These are phyloP conservation scores for Hycleus cichorii DNA, from an alignment of 1,140 invertebrate species.

Conservation along the genomic window DNA sequence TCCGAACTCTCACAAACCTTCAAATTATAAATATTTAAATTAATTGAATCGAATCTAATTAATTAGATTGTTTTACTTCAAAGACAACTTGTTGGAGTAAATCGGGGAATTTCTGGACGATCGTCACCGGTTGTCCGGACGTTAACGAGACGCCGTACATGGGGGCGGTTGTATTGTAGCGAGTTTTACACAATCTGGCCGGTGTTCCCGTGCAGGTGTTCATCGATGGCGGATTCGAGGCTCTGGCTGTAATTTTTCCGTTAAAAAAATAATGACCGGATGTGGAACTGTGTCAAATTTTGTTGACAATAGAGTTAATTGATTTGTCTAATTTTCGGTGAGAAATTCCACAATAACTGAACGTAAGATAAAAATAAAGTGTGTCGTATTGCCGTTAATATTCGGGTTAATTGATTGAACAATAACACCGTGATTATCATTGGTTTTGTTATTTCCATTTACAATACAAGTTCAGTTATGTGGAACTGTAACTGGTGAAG, in stretches of 20 bases:
- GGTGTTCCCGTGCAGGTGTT: conserved; percentile 54
- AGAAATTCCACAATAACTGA: background rate
- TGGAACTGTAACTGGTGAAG: too few relatives aligned
- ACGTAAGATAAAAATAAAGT: conserved; percentile 1
- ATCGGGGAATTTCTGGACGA: conserved; percentile 90
- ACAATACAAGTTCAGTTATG: too few relatives aligned
- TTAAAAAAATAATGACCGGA: conserved; percentile 1
- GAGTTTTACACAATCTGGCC: conserved; percentile 70
- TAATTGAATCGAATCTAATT: background rate
- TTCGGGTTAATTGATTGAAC: conserved; percentile 7
- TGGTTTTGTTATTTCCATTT: too few relatives aligned
- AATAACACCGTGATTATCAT: background rate
- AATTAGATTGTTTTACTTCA: conserved; percentile 53
- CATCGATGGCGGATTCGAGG: conserved; percentile 32
- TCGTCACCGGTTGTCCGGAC: conserved; percentile 84
- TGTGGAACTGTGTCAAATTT: too few relatives aligned
- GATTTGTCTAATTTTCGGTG: background rate
- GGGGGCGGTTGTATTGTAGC: conserved; percentile 87
- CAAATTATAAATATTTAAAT: conserved; percentile 23
- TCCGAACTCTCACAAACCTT: conserved; percentile 52
- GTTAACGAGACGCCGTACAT: conserved; percentile 89
- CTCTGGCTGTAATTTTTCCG: conserved; percentile 18
- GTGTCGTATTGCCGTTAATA: conserved; percentile 11
- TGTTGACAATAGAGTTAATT: background rate
- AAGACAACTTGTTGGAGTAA: conserved; percentile 89